Percentiles rank a stretch among this genome's conserved stretches.
phyloP scores from a whole-genome alignment of 2,113 vertebrate genomes.

The Taurulus bubalis region DNA sequence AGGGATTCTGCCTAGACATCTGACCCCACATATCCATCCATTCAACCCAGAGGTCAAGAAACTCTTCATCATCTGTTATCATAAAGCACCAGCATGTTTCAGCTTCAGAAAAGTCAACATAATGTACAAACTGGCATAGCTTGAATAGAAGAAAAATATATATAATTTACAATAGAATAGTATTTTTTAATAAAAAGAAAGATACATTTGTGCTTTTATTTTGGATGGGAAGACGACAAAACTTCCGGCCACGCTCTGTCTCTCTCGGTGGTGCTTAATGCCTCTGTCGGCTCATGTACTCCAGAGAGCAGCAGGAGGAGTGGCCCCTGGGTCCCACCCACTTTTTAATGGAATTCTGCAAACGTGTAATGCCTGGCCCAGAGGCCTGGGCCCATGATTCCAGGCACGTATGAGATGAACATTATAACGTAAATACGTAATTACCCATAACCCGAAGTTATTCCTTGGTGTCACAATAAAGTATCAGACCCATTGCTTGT shows the following conservation, averaged over 20 bases:
- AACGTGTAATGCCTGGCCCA: slow-evolving; percentile 76
- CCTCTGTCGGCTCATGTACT: background rate
- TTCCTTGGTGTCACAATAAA: background rate
- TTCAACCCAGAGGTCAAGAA: background rate
- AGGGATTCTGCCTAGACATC: too few relatives aligned
- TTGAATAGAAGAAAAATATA: background rate
- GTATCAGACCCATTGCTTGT: too few relatives aligned
- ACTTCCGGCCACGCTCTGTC: slow-evolving; percentile 6
- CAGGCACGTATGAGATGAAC: slow-evolving; percentile 14
- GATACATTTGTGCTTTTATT: slow-evolving; percentile 41
- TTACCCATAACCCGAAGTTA: background rate
- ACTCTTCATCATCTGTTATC: background rate
- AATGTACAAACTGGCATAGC: background rate
- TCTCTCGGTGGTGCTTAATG: background rate
- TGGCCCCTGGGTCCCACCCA: slow-evolving; percentile 41
- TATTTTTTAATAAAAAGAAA: background rate
- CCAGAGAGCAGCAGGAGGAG: slow-evolving; percentile 21
- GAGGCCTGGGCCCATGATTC: slow-evolving; percentile 36
- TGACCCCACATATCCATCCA: too few relatives aligned
- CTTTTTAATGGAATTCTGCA: slow-evolving; percentile 80
- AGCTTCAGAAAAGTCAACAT: background rate
- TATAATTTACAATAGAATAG: too few relatives aligned
- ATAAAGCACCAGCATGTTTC: background rate
- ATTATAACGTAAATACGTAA: background rate
- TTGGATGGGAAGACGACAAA: background rate